Conservation (phyloP, 2,888 invertebrate genomes). For the Pasiphila rectangulata region DNA sequence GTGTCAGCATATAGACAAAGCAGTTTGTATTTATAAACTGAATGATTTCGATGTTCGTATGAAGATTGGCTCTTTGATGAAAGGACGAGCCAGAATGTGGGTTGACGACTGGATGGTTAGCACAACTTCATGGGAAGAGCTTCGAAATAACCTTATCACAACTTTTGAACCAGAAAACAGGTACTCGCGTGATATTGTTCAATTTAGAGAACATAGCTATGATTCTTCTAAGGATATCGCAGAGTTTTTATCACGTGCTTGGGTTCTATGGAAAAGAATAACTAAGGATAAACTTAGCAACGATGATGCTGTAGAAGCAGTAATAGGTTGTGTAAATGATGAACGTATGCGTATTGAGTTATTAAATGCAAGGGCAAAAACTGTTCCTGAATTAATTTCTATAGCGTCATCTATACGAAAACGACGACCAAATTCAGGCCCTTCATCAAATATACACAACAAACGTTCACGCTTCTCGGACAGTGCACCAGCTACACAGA, state of each 20-base stretch:
- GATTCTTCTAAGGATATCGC: constrained; percentile 34
- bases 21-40: neutral
- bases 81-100: constrained; percentile 39
- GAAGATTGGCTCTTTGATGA: constrained; percentile 36
- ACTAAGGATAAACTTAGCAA: constrained; percentile 34
- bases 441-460: neutral
- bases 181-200: constrained; percentile 37
- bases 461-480: neutral
- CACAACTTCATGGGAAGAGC: constrained; percentile 35
- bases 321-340: constrained; percentile 37
- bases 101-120: constrained; percentile 37
- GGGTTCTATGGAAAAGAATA: constrained; percentile 38
- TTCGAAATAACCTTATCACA: constrained; percentile 19
- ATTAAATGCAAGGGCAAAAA: constrained; percentile 31
- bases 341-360: constrained; percentile 36
- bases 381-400: constrained; percentile 37
- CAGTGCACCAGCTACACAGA: neutral
- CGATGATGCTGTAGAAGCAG: constrained; percentile 36
- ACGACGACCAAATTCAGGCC: neutral
- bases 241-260: constrained; percentile 37
- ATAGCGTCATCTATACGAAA: constrained; percentile 33
- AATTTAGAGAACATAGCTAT: constrained; percentile 37
- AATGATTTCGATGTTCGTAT: constrained; percentile 35
- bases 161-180: constrained; percentile 40
- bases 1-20: neutral